phyloP scores from a whole-genome alignment of 1,140 invertebrate genomes.

The Palaemon carinicauda region DNA sequence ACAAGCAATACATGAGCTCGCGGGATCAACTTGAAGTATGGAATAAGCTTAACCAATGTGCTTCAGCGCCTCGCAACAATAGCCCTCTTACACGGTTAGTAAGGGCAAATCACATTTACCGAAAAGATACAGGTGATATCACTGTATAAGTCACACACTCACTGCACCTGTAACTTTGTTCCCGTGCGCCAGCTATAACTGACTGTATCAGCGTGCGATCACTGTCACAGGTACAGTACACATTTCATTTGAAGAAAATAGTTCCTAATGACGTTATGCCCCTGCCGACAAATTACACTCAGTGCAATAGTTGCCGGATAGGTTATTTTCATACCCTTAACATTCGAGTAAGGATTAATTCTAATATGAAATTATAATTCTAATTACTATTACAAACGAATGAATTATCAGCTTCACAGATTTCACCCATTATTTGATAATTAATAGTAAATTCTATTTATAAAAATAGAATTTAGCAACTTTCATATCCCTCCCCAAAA shows the following conservation, averaged over 20 bases:
- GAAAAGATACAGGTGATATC: too few relatives aligned
- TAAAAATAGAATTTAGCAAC: neutral
- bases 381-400: neutral
- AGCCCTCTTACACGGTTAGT: too few relatives aligned
- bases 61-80: too few relatives aligned
- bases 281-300: slow-evolving; percentile 29
- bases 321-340: neutral
- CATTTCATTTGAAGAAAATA: slow-evolving; percentile 54
- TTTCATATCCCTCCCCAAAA: slow-evolving; percentile 9
- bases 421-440: neutral
- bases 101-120: too few relatives aligned
- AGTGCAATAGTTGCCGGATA: neutral
- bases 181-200: neutral
- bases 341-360: neutral
- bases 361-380: neutral
- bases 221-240: slow-evolving; percentile 29
- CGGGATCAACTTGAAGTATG: too few relatives aligned
- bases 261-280: slow-evolving; percentile 39
- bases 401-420: too few relatives aligned
- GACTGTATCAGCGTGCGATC: neutral
- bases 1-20: too few relatives aligned
- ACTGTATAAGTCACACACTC: neutral
- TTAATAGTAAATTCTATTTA: neutral
- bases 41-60: too few relatives aligned
- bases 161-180: neutral